Base-by-base conservation (phyloP, 2,113 vertebrate species). In the Lepisosteus osseus region DNA sequence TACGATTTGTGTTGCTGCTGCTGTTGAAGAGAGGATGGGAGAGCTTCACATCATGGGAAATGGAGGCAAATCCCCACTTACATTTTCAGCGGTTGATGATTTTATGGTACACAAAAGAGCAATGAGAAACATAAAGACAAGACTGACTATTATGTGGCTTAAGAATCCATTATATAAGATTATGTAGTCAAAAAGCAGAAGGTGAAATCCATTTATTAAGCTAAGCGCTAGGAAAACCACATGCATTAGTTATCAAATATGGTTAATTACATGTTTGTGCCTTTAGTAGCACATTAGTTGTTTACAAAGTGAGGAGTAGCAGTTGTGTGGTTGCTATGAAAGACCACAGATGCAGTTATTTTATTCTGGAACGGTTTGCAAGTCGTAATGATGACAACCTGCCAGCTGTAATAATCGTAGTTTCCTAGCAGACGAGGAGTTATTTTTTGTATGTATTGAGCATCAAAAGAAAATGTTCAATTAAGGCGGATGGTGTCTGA, bases 321-420 rank as follows among this genome's bases (percentile, higher is more conserved):
- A 65, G 47, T 40, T 41, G 59, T 63, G 67, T 54, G 45, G 7
- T 12, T 47, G 51, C 41, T 57, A 17, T 65, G 63, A 12, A 51
- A 13, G 63, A 64, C 29, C 44, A 29, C 67, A 57, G 51, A 43
- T n/a, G 47, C 54, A 44, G 54, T 74, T 51, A 56, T 55, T 43
- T 68, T 65, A 63, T 54, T 71, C 75, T 72, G 72, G 12, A 41
- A 7, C 13, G 8, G 40, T 43, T 44, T 41, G 41, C 70, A 65
- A 62, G 17, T 62, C 68, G 8, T 44, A 15, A 44, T 17, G 6
- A 40, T 59, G 65, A 71, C 61, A 67, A 9, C 44, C 51, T 56
- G 56, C 54, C 59, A 71, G 55, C 61, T 67, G 69, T 43, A 65
- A 71, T 61, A 72, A 74, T 14, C 51, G 41, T 66, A 69, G 63